These are phyloP conservation scores for Nannospalax galili DNA, from an alignment of 2,113 vertebrate genomes.

Conservation along the genomic window DNA sequence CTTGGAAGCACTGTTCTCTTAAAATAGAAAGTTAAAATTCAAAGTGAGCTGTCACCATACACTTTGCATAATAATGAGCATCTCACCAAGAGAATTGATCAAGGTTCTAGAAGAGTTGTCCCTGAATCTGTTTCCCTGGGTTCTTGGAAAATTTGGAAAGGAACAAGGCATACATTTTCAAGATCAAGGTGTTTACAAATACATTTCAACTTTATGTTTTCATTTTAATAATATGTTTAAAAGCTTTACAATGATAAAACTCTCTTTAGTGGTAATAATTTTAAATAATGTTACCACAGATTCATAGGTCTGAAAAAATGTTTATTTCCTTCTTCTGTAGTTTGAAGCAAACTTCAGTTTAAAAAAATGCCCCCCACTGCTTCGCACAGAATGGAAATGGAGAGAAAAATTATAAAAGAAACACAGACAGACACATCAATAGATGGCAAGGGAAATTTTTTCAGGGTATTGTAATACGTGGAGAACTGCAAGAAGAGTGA, in stretches of 20 bases:
- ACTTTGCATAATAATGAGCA: conserved; percentile 1
- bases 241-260: neutral
- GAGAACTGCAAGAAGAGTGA: neutral
- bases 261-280: neutral
- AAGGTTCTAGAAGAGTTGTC: neutral
- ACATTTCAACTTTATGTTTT: conserved; percentile 14
- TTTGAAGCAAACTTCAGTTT: neutral
- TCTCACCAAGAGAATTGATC: neutral
- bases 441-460: neutral
- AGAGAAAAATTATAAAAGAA: neutral
- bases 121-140: neutral
- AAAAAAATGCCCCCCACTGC: neutral
- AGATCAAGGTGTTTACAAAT: neutral
- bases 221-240: neutral
- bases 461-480: neutral
- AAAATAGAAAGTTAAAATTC: conserved; percentile 45
- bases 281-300: conserved; percentile 2
- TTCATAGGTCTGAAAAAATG: neutral
- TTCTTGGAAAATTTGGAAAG: neutral
- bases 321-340: neutral
- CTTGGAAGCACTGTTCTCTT: neutral
- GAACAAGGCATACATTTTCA: neutral
- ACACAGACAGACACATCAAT: neutral
- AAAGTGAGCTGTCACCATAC: neutral
- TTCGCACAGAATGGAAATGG: neutral